These are phyloP conservation scores for Vollenhovia emeryi DNA, from an alignment of 1,140 invertebrate species.

Conservation along the genomic window DNA sequence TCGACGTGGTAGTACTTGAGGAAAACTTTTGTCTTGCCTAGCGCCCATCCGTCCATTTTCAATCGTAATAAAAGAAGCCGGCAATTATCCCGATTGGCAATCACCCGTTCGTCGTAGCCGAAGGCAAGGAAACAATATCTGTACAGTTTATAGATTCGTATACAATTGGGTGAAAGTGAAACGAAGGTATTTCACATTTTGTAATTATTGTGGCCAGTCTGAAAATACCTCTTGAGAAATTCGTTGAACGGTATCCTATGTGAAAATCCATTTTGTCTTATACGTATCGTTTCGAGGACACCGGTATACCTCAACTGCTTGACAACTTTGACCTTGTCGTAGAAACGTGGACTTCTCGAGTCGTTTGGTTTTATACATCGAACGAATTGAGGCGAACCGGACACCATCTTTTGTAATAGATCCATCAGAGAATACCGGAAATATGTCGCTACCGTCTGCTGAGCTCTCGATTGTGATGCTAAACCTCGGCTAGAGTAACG, in stretches of 20 bases:
- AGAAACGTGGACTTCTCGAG: constrained; percentile 88
- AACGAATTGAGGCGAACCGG: constrained; percentile 92
- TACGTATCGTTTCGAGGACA: constrained; percentile 93
- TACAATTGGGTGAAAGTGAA: not conserved
- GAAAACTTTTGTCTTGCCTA: constrained; percentile 95
- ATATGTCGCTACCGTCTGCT: constrained; percentile 94
- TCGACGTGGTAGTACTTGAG: constrained; percentile 95
- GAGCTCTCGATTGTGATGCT: constrained; percentile 92
- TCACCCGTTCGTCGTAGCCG: constrained; percentile 89
- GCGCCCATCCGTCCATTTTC: constrained; percentile 93
- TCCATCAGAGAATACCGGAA: constrained; percentile 95
- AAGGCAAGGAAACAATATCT: constrained; percentile 94
- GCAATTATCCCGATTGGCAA: constrained; percentile 90
- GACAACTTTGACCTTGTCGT: constrained; percentile 90
- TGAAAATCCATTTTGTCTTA: constrained; percentile 93
- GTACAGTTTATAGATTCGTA: constrained; percentile 50
- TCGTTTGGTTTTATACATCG: constrained; percentile 95
- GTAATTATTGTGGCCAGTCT: not conserved
- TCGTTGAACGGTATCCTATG: constrained; percentile 92
- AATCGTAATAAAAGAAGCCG: constrained; percentile 89
- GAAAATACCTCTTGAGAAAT: constrained; percentile 90
- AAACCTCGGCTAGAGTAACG: constrained; percentile 87
- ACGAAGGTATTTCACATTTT: not conserved
- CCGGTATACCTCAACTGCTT: constrained; percentile 93
- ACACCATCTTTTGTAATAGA: constrained; percentile 93